A percentile compares a stretch with the other conserved stretches of the same genome.
Evolutionary conservation across 2,113 vertebrate genomes (phyloP).

Genomic region (Apeltes quadracus): DNA sequence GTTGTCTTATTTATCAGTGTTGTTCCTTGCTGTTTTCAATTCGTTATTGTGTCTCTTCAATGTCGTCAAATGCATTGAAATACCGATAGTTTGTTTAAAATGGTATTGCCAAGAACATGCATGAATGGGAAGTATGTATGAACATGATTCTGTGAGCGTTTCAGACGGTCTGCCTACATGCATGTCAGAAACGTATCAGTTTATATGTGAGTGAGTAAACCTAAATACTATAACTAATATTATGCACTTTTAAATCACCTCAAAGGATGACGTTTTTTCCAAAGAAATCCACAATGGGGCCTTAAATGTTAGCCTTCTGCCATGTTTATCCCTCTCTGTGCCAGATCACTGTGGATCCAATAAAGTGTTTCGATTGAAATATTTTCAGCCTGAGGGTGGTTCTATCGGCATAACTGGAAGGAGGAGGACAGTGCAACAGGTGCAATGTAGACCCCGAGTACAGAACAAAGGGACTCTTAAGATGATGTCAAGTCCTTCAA

Average conservation of each 20-base stretch:
- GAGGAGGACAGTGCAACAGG: background rate
- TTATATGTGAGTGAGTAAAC: slow-evolving; percentile 50
- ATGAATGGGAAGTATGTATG: slow-evolving; percentile 56
- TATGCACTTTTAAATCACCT: slow-evolving; percentile 61
- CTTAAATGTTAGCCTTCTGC: slow-evolving; percentile 70
- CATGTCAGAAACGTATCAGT: slow-evolving; percentile 58
- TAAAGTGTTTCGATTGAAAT: slow-evolving; percentile 74
- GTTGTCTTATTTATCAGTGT: slow-evolving; percentile 17
- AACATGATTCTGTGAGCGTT: slow-evolving; percentile 36
- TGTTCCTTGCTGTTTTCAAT: slow-evolving; percentile 42
- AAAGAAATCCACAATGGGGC: slow-evolving; percentile 74
- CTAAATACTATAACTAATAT: slow-evolving; percentile 40
- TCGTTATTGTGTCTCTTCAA: slow-evolving; percentile 52
- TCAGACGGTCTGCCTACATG: slow-evolving; percentile 43
- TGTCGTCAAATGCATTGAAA: slow-evolving; percentile 56
- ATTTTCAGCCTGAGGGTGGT: slow-evolving; percentile 68
- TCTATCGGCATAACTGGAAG: slow-evolving; percentile 54
- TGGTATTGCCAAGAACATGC: slow-evolving; percentile 47
- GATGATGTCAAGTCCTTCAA: background rate
- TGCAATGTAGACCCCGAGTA: slow-evolving; percentile 1
- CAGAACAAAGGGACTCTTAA: slow-evolving; percentile 4
- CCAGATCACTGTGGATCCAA: slow-evolving; percentile 72
- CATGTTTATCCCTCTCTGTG: slow-evolving; percentile 68
- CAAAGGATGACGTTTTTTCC: slow-evolving; percentile 61
- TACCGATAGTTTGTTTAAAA: slow-evolving; percentile 33